phyloP scores from a whole-genome alignment of 2,888 invertebrate genomes.

The Drosophila pullipes region DNA sequence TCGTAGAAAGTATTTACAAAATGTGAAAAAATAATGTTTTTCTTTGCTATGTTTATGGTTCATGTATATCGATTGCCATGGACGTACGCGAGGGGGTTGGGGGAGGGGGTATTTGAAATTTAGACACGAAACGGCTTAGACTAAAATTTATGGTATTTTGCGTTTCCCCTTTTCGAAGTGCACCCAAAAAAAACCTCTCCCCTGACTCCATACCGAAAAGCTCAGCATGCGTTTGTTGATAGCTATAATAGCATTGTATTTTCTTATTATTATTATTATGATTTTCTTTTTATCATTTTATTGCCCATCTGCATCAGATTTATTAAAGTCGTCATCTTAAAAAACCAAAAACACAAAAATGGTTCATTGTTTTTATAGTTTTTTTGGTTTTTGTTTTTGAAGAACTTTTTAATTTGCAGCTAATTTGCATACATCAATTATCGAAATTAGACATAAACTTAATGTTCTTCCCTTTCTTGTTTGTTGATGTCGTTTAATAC shows the following conservation, averaged over 20 bases:
- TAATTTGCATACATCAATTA: conserved; percentile 17
- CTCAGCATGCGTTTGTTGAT: conserved; percentile 8
- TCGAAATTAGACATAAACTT: conserved; percentile 21
- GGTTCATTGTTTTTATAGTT: background rate
- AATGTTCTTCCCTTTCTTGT: conserved; percentile 30
- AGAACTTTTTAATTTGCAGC: conserved; percentile 5
- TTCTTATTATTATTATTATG: conserved; percentile 2
- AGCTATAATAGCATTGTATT: conserved; percentile 11
- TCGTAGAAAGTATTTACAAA: conserved; percentile 44
- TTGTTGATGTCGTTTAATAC: conserved; percentile 44
- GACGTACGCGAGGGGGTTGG: background rate
- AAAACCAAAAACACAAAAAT: conserved; percentile 12
- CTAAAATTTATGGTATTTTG: background rate
- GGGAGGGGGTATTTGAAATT: background rate
- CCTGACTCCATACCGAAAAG: background rate
- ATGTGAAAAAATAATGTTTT: conserved; percentile 17
- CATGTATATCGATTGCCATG: conserved; percentile 4
- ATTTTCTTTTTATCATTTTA: conserved; percentile 2
- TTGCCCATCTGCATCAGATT: conserved; percentile 26
- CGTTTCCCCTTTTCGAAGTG: background rate
- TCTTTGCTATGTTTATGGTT: conserved; percentile 7
- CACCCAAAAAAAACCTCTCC: background rate
- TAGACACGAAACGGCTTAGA: background rate
- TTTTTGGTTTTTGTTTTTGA: background rate
- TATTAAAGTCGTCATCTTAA: conserved; percentile 7